A percentile compares a stretch with the other conserved stretches of the same genome.
Evolutionary conservation across 2,797 vertebrate species (phyloP).

Genomic region (Intellagama lesueurii): DNA sequence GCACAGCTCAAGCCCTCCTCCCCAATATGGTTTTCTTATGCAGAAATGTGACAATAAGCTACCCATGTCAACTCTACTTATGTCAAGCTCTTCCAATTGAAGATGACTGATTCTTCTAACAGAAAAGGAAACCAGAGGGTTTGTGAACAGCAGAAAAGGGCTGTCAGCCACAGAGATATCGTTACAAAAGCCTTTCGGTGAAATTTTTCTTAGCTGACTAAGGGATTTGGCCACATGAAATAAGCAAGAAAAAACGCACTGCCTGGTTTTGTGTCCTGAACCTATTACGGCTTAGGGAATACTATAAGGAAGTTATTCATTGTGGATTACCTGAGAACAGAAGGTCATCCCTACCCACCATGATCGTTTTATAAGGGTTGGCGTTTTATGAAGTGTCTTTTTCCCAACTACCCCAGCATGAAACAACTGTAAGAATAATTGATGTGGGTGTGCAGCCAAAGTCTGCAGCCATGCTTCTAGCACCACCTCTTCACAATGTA

Average conservation of each 20-base stretch:
- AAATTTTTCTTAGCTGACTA: conserved; percentile 40
- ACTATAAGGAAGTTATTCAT: neutral
- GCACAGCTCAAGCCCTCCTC: neutral
- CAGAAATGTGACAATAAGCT: conserved; percentile 40
- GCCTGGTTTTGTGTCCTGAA: conserved; percentile 19
- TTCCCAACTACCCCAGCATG: neutral
- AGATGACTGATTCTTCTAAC: conserved; percentile 44
- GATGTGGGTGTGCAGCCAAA: neutral
- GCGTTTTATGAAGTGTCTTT: conserved; percentile 8
- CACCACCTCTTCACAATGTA: neutral
- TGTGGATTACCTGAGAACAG: neutral
- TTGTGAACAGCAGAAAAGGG: conserved; percentile 52
- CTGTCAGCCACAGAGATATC: conserved; percentile 27
- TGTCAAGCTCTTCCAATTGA: conserved; percentile 42
- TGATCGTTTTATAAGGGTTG: neutral
- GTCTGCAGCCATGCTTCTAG: neutral
- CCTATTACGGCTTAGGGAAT: conserved; percentile 9
- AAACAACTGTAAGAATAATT: neutral
- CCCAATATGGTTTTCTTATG: conserved; percentile 17
- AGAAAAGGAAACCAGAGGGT: conserved; percentile 48
- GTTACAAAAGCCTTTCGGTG: conserved; percentile 32
- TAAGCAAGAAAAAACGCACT: conserved; percentile 4
- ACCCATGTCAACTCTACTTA: conserved; percentile 31
- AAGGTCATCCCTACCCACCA: neutral
- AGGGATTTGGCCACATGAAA: neutral